Conservation (phyloP, 2,888 invertebrate species). For the Meloe dianella region DNA sequence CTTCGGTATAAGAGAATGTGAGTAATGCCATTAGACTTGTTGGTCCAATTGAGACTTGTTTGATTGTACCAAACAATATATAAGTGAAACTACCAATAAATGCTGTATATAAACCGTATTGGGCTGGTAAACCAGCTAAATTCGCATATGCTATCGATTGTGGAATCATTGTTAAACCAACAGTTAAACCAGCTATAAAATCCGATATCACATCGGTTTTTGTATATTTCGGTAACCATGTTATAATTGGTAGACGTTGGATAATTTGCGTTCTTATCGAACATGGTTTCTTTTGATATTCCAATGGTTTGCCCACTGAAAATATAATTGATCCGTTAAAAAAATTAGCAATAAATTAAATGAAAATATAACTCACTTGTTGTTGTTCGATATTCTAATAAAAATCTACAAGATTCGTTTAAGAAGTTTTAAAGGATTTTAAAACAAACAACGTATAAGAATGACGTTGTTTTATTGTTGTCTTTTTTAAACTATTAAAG, state of each 20-base stretch:
- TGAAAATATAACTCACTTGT: conserved; percentile 14
- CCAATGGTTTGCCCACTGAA: conserved; percentile 20
- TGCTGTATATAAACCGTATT: conserved; percentile 92
- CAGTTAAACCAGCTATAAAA: conserved; percentile 85
- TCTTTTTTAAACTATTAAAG: conserved; percentile 14
- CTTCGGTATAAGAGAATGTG: conserved; percentile 74
- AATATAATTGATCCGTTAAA: neutral
- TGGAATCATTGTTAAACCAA: conserved; percentile 90
- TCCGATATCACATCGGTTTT: conserved; percentile 76
- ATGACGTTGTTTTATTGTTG: conserved; percentile 25
- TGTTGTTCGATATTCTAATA: neutral
- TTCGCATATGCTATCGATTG: conserved; percentile 92
- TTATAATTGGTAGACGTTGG: conserved; percentile 47
- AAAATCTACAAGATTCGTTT: neutral
- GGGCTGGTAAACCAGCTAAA: conserved; percentile 82
- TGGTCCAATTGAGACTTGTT: conserved; percentile 89
- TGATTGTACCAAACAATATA: conserved; percentile 84
- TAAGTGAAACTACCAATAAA: conserved; percentile 90
- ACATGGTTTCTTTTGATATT: neutral
- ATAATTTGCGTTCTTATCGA: conserved; percentile 26
- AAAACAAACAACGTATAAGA: conserved; percentile 14
- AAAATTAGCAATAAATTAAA: too few relatives aligned
- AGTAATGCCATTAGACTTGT: conserved; percentile 92
- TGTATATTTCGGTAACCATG: conserved; percentile 75
- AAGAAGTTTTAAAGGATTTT: conserved; percentile 20